phyloP scores from a whole-genome alignment of 2,113 vertebrate species.

The Pedetes capensis region DNA sequence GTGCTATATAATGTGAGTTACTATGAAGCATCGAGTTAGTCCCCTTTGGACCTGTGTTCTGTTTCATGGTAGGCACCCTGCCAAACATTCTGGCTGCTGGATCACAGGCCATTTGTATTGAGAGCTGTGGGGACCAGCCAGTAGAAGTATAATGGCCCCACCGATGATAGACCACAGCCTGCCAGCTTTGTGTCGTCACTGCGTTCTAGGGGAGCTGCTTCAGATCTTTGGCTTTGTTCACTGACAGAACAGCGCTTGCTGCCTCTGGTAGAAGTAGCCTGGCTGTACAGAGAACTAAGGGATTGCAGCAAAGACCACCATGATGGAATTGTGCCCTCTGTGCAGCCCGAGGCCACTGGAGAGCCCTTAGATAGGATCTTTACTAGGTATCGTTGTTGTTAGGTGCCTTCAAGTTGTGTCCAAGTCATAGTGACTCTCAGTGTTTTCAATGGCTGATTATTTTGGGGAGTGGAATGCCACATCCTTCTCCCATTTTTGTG shows the following conservation, averaged over 20 bases:
- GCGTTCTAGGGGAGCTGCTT: not conserved
- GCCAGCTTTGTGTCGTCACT: not conserved
- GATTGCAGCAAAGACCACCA: not conserved
- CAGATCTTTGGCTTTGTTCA: not conserved
- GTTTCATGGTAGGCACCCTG: not conserved
- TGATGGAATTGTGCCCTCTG: too few species aligned
- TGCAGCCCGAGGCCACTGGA: not conserved
- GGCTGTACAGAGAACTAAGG: not conserved
- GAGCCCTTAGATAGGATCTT: not conserved
- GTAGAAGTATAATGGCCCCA: not conserved
- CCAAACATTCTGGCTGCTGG: not conserved
- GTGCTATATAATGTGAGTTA: not conserved
- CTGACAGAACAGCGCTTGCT: not conserved
- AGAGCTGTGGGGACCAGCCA: not conserved
- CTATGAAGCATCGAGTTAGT: not conserved
- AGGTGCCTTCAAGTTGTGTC: too few species aligned
- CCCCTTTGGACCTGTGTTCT: not conserved
- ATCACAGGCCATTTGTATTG: not conserved
- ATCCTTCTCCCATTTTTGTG: too few species aligned
- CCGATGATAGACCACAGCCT: fast-evolving
- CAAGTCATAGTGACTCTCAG: too few species aligned
- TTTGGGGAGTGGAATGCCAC: too few species aligned
- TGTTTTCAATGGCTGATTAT: too few species aligned
- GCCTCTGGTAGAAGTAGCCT: not conserved
- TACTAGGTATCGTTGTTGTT: too few species aligned